These are phyloP conservation scores for Tiliqua scincoides DNA, from an alignment of 2,113 vertebrate genomes.

Conservation along the genomic window DNA sequence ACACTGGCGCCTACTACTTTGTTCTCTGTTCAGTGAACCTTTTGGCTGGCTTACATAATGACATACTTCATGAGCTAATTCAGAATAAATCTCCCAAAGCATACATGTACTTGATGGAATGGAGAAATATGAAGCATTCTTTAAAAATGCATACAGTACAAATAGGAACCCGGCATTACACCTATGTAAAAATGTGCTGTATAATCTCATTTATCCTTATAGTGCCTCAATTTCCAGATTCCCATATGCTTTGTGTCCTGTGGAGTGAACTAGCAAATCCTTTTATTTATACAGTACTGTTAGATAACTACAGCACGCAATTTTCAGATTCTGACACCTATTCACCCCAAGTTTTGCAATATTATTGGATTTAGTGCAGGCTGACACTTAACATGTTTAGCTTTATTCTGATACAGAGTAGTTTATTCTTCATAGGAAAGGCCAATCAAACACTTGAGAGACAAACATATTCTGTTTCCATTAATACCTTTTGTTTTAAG, in stretches of 20 bases:
- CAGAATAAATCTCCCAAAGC: neutral
- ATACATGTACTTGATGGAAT: neutral
- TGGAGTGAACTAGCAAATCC: neutral
- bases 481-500: neutral
- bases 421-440: neutral
- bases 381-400: neutral
- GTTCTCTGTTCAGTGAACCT: neutral
- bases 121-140: neutral
- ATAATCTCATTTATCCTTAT: neutral
- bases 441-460: neutral
- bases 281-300: neutral
- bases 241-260: neutral
- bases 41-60: neutral
- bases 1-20: neutral
- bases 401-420: neutral
- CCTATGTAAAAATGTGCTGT: neutral
- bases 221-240: neutral
- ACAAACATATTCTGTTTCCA: neutral
- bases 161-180: neutral
- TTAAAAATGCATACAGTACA: neutral
- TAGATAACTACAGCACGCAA: neutral
- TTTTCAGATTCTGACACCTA: neutral
- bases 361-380: conserved; percentile 28
- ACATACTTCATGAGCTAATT: neutral
- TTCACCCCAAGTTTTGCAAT: accelerated